Evolutionary conservation across 2,113 vertebrate genomes (phyloP).

Genomic region (Micronisus gabar): DNA sequence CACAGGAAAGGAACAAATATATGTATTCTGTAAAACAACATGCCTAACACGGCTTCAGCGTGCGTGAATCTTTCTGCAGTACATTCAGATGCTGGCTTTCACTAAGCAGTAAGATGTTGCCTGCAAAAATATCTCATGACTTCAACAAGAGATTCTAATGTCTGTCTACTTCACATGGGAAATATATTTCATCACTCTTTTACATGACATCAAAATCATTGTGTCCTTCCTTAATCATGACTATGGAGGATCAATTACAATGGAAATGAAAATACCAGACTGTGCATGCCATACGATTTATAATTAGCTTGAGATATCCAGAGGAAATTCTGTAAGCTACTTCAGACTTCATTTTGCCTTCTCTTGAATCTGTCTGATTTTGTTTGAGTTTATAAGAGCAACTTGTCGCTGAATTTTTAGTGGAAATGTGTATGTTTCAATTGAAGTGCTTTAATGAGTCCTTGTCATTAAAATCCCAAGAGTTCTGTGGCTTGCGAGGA

Average conservation of each 20-base stretch:
- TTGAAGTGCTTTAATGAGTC: conserved; percentile 3
- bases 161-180: not conserved
- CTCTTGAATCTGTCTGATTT: conserved; percentile 15
- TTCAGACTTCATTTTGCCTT: conserved; percentile 38
- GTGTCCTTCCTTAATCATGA: conserved; percentile 29
- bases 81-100: not conserved
- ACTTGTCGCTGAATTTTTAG: not conserved
- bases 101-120: not conserved
- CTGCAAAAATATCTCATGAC: not conserved
- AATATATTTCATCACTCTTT: conserved; percentile 48
- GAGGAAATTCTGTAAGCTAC: conserved; percentile 18
- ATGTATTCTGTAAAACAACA: not conserved
- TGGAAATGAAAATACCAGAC: conserved; percentile 31
- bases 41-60: fast-evolving
- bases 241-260: conserved; percentile 41
- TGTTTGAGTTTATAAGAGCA: conserved; percentile 17
- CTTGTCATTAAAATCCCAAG: not conserved
- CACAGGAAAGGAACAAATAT: not conserved
- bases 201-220: conserved; percentile 19
- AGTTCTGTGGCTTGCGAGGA: not conserved
- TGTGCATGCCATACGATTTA: conserved; percentile 25
- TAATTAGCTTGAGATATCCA: conserved; percentile 44
- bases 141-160: not conserved
- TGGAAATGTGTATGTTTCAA: conserved; percentile 16
- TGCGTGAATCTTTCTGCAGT: not conserved